Evolutionary conservation across 1,140 invertebrate species (phyloP).

Genomic region (Bombus sylvicola): DNA sequence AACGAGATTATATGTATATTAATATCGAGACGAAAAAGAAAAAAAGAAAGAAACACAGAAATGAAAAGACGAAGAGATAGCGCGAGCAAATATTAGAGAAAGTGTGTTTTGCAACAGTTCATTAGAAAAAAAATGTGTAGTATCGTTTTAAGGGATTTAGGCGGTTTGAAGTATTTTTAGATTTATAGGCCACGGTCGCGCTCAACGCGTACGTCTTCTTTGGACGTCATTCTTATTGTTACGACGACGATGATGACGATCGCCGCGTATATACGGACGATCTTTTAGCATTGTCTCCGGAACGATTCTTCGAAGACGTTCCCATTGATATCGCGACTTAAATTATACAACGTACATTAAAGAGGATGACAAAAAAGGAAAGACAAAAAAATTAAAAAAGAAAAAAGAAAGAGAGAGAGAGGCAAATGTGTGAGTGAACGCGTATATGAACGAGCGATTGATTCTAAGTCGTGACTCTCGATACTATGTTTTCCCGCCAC

Average conservation of each 20-base stretch:
- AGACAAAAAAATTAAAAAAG: neutral
- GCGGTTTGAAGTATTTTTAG: slow-evolving; percentile 55
- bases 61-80: no score
- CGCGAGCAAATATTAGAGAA: slow-evolving; percentile 4
- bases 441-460: neutral
- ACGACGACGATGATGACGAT: neutral
- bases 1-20: neutral
- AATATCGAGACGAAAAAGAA: neutral
- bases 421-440: neutral
- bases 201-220: neutral
- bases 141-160: slow-evolving; percentile 47
- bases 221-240: neutral
- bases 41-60: neutral
- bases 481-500: neutral
- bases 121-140: slow-evolving; percentile 8
- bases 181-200: slow-evolving; percentile 40
- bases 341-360: neutral
- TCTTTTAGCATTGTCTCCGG: neutral
- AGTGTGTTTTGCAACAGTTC: slow-evolving; percentile 27
- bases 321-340: neutral
- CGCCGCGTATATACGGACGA: neutral
- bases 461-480: neutral
- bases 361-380: neutral
- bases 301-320: neutral
- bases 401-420: neutral